phyloP scores from a whole-genome alignment of 2,113 vertebrate genomes.

The Orientallactaga bullata region DNA sequence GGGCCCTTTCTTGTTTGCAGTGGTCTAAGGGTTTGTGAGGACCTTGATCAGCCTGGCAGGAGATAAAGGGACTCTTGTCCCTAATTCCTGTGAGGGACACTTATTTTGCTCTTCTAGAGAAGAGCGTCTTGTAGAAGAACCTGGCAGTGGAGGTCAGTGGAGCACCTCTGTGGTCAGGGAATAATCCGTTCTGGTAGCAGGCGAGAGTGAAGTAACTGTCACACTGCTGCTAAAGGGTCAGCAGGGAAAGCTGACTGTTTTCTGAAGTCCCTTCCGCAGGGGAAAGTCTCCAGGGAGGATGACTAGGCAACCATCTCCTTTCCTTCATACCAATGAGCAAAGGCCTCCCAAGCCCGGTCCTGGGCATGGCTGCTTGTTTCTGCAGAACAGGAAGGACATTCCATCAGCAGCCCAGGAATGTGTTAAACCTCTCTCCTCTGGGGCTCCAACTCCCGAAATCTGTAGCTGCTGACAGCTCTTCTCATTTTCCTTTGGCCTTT shows the following conservation, averaged over 20 bases:
- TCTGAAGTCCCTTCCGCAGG: neutral
- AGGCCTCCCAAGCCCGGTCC: conserved; percentile 2
- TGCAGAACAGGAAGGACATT: conserved; percentile 67
- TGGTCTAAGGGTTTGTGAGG: neutral
- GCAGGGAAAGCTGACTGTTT: neutral
- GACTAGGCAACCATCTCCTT: conserved; percentile 2
- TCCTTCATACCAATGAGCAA: conserved; percentile 45
- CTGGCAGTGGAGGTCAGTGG: neutral
- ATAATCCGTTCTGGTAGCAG: neutral
- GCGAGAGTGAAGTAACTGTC: neutral
- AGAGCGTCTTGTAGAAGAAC: neutral
- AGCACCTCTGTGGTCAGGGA: neutral
- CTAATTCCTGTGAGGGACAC: neutral
- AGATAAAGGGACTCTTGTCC: neutral
- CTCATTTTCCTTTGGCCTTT: conserved; percentile 47
- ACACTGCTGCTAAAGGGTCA: neutral
- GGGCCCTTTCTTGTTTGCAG: neutral
- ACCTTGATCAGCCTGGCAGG: neutral
- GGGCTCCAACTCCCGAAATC: conserved; percentile 54
- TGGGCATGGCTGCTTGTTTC: conserved; percentile 48
- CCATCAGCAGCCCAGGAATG: conserved; percentile 60
- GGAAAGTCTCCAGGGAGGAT: neutral
- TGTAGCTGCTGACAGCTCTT: conserved; percentile 46
- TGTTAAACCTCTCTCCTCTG: conserved; percentile 44
- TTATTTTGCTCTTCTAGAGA: neutral